These are phyloP conservation scores for Folsomia candida DNA, from an alignment of 2,888 invertebrate species.

Conservation along the genomic window DNA sequence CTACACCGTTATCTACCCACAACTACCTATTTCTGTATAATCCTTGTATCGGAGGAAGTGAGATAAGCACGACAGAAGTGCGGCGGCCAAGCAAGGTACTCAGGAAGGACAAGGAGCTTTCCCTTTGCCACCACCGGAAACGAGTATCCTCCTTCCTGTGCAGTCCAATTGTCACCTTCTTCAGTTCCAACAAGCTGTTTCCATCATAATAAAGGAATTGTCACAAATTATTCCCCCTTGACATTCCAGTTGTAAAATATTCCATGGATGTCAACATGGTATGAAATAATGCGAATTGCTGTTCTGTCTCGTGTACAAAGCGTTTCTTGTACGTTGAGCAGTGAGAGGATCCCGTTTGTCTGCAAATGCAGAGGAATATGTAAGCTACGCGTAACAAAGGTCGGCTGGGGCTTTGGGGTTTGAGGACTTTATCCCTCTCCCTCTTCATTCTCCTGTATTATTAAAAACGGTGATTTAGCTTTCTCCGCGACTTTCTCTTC, in stretches of 20 bases:
- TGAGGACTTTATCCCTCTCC: background rate
- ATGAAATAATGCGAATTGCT: background rate
- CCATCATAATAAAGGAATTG: slow-evolving; percentile 1
- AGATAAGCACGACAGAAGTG: background rate
- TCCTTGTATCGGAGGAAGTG: too few species aligned
- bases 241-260: background rate
- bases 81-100: background rate
- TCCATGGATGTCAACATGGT: background rate
- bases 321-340: background rate
- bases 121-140: background rate
- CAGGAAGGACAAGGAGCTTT: background rate
- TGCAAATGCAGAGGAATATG: too few species aligned
- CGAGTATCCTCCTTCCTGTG: background rate
- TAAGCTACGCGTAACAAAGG: too few species aligned
- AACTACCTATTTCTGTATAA: background rate
- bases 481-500: background rate
- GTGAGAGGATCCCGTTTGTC: too few species aligned
- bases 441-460: background rate
- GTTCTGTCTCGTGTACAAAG: background rate
- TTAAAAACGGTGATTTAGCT: background rate
- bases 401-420: too few species aligned
- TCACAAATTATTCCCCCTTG: background rate
- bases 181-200: background rate
- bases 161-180: background rate
- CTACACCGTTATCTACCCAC: background rate